Conservation (phyloP, 2,888 invertebrate genomes). For the Ommatoiulus sabulosus region DNA sequence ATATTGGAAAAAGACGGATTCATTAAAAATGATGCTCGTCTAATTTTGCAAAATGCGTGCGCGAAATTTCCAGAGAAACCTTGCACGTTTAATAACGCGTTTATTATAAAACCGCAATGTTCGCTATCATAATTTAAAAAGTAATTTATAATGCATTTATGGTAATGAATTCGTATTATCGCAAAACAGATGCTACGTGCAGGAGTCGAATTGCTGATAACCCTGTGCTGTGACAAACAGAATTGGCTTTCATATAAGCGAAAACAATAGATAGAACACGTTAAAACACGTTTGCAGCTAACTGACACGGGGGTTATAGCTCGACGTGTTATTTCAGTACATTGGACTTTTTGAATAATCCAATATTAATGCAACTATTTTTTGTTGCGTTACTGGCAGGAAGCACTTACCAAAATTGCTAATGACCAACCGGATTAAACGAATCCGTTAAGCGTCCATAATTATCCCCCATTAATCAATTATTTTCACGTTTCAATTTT, state of each 20-base stretch:
- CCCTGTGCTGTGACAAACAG: neutral
- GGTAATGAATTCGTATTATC: neutral
- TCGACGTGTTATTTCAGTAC: neutral
- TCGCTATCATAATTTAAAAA: neutral
- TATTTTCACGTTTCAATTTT: neutral
- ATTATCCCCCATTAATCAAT: constrained; percentile 34
- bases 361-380: neutral
- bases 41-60: neutral
- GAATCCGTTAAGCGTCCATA: constrained; percentile 18
- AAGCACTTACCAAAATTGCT: constrained; percentile 2
- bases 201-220: neutral
- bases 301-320: neutral
- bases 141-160: constrained; percentile 7
- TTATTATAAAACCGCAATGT: constrained; percentile 38
- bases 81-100: neutral
- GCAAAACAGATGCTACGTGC: neutral
- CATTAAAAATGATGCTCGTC: neutral
- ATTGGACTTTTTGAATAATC: neutral
- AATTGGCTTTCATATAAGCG: neutral
- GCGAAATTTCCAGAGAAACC: neutral
- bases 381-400: neutral
- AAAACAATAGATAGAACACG: neutral
- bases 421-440: neutral
- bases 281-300: neutral
- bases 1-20: neutral